These are phyloP conservation scores for Microcebus jonahi DNA, from an alignment of 2,113 vertebrate species.

Conservation along the genomic window DNA sequence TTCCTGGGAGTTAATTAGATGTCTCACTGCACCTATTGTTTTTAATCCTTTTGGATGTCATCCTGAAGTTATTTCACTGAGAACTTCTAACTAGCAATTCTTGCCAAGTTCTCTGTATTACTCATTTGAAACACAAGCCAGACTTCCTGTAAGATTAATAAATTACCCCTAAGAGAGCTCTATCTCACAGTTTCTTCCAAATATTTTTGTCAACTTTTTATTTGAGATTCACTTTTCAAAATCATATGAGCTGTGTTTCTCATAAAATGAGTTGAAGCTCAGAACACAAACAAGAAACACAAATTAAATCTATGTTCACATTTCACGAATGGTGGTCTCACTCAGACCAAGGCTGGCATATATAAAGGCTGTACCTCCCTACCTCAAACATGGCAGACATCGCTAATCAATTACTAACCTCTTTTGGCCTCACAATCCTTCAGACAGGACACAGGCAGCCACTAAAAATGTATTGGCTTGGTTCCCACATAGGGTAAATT, in stretches of 20 bases:
- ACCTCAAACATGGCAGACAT: not conserved
- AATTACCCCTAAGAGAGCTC: not conserved
- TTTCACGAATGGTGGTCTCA: not conserved
- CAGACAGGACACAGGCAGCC: not conserved
- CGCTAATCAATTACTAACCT: not conserved
- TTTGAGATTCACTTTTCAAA: slow-evolving; percentile 35
- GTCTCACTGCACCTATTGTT: not conserved
- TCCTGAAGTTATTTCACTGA: slow-evolving; percentile 36
- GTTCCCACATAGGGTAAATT: not conserved
- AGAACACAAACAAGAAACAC: not conserved
- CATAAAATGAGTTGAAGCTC: slow-evolving; percentile 25
- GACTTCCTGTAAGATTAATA: slow-evolving; percentile 53
- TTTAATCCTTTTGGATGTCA: slow-evolving; percentile 35
- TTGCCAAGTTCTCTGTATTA: slow-evolving; percentile 48
- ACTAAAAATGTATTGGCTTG: not conserved
- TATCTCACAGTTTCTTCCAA: slow-evolving; percentile 34
- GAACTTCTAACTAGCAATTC: slow-evolving; percentile 26
- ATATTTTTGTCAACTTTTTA: slow-evolving; percentile 6
- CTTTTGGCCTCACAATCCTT: not conserved
- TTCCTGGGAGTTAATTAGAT: not conserved
- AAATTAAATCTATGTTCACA: not conserved
- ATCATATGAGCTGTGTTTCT: not conserved
- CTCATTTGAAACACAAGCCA: slow-evolving; percentile 21
- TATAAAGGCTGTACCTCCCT: rapidly evolving
- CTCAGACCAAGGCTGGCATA: not conserved